Percentiles rank a stretch among this genome's conserved stretches.
Conservation (phyloP, 2,797 vertebrate genomes). For the Rhincodon typus region DNA sequence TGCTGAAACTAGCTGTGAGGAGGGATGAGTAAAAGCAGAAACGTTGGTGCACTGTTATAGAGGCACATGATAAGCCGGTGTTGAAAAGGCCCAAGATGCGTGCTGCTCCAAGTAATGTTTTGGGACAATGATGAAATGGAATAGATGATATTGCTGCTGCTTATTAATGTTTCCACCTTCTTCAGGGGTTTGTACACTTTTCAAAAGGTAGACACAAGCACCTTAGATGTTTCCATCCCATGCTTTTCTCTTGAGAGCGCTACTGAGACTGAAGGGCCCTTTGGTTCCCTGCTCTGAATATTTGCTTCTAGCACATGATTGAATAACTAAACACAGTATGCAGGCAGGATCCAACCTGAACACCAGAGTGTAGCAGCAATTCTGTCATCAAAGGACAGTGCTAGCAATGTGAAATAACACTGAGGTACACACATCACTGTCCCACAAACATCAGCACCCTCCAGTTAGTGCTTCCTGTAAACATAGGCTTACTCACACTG, state of each 20-base stretch:
- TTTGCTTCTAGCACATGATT: background rate
- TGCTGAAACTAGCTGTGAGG: background rate
- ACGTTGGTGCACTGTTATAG: background rate
- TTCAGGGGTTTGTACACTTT: slow-evolving; percentile 44
- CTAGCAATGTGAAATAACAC: background rate
- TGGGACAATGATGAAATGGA: background rate
- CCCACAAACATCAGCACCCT: background rate
- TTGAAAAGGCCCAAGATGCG: background rate
- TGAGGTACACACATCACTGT: background rate
- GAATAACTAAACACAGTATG: background rate
- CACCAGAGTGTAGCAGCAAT: background rate
- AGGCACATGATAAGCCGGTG: background rate
- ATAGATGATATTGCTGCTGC: slow-evolving; percentile 18
- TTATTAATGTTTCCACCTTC: slow-evolving; percentile 44
- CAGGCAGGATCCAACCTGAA: background rate
- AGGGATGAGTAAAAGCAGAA: background rate
- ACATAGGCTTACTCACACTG: background rate
- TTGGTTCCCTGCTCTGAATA: slow-evolving; percentile 43
- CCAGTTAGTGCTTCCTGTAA: too few species aligned
- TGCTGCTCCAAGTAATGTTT: background rate
- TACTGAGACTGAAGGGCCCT: slow-evolving; percentile 42
- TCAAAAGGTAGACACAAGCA: slow-evolving; percentile 41
- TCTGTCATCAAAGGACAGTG: background rate
- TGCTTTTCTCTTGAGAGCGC: slow-evolving; percentile 46
- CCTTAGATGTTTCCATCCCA: slow-evolving; percentile 46